phyloP scores from a whole-genome alignment of 2,888 invertebrate species.

The Chrysotoxum bicinctum region DNA sequence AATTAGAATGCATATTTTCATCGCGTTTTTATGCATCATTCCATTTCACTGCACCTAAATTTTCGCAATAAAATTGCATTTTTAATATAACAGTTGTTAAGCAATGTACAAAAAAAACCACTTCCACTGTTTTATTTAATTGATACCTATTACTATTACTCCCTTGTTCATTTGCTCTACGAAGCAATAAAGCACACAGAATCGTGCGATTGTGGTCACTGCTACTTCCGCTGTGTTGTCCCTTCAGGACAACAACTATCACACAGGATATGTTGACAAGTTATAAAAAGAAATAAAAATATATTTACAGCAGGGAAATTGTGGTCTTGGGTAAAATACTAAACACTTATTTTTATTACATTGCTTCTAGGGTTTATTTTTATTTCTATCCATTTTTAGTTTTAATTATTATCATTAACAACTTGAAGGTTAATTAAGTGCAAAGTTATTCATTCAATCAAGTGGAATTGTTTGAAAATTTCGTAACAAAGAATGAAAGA shows the following conservation, averaged over 20 bases:
- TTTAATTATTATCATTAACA: conserved; percentile 9
- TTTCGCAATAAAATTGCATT: conserved; percentile 5
- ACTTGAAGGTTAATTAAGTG: conserved; percentile 43
- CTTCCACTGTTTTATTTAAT: conserved; percentile 11
- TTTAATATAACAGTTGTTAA: neutral
- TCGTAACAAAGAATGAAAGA: conserved; percentile 1
- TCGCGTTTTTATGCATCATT: conserved; percentile 6
- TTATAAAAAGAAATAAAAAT: neutral
- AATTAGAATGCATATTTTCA: conserved; percentile 12
- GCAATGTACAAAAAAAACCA: neutral
- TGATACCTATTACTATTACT: conserved; percentile 4
- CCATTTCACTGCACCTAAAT: conserved; percentile 1
- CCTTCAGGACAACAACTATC: conserved; percentile 1
- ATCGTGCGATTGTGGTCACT: neutral
- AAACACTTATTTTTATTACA: conserved; percentile 7
- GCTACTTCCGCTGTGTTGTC: conserved; percentile 6
- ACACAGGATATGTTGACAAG: conserved; percentile 13
- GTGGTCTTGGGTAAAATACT: neutral
- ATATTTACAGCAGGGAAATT: neutral
- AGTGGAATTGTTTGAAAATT: neutral
- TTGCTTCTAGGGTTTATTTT: neutral
- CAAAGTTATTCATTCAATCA: conserved; percentile 34
- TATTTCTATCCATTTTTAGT: neutral
- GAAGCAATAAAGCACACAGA: neutral
- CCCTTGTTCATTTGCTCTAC: neutral